phyloP scores from a whole-genome alignment of 2,888 invertebrate species.

The Drosophila merina region DNA sequence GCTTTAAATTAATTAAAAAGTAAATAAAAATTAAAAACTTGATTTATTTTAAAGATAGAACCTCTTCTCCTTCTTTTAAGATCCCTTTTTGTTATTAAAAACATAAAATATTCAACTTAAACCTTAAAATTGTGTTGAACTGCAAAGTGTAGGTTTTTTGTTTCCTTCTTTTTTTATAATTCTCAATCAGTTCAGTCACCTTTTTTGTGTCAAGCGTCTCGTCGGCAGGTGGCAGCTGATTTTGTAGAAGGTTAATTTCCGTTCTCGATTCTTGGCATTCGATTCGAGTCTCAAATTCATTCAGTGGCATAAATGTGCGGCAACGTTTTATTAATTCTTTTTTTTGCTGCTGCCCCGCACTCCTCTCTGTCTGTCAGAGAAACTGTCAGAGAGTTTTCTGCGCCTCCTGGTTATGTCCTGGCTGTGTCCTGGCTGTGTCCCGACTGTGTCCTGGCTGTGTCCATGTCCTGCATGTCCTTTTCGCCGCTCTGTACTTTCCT shows the following conservation, averaged over 20 bases:
- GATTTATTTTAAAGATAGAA: no score
- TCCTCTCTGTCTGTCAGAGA: conserved; percentile 11
- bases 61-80: no score
- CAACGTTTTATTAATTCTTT: neutral
- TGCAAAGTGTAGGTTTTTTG: neutral
- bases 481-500: conserved; percentile 16
- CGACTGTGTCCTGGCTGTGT: neutral
- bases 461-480: neutral
- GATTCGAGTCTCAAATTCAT: neutral
- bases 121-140: neutral
- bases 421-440: conserved; percentile 25
- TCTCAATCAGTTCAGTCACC: conserved; percentile 2
- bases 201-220: neutral
- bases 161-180: neutral
- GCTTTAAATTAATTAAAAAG: no score
- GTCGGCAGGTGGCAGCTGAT: conserved; percentile 27
- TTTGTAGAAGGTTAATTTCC: conserved; percentile 27
- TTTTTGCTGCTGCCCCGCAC: neutral
- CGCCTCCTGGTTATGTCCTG: conserved; percentile 7
- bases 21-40: no score
- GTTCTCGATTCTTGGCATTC: conserved; percentile 2
- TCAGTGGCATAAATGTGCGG: neutral
- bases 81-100: no score
- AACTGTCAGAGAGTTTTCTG: conserved; percentile 18
- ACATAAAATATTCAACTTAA: no score